Evolutionary conservation across 2,797 vertebrate genomes (phyloP).

Genomic region (Sebastes diaconus): DNA sequence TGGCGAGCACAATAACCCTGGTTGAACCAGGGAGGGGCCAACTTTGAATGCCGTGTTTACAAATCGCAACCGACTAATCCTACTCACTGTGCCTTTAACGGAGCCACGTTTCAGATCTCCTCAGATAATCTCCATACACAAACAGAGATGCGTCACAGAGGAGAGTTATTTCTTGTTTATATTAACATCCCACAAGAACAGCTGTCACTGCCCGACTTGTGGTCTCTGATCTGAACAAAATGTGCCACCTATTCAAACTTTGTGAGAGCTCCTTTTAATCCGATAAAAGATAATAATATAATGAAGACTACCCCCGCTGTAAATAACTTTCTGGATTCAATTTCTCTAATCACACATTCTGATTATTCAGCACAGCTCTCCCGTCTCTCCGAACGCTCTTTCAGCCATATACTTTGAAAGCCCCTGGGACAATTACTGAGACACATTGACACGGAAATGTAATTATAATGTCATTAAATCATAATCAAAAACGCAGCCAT

Average conservation of each 20-base stretch:
- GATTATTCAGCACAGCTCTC: slow-evolving; percentile 36
- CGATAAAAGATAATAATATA: background rate
- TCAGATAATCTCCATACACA: background rate
- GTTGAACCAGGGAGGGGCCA: too few relatives aligned
- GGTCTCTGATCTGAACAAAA: background rate
- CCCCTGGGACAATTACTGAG: slow-evolving; percentile 63
- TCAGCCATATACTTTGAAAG: slow-evolving; percentile 47
- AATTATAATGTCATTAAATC: slow-evolving; percentile 79
- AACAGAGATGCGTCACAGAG: background rate
- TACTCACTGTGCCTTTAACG: too few relatives aligned
- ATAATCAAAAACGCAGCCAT: slow-evolving; percentile 69
- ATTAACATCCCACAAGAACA: background rate
- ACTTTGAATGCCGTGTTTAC: too few relatives aligned
- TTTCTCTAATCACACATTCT: slow-evolving; percentile 12
- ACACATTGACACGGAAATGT: slow-evolving; percentile 72
- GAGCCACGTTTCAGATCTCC: background rate
- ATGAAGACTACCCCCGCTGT: background rate
- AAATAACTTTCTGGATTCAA: background rate
- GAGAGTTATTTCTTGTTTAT: background rate
- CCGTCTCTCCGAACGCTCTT: background rate
- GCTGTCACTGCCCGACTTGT: background rate
- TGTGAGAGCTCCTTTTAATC: background rate
- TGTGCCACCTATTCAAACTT: background rate
- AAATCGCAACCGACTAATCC: too few relatives aligned
- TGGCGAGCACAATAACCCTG: too few relatives aligned